Evolutionary conservation across 2,797 vertebrate species (phyloP).

Genomic region (Lemur catta): DNA sequence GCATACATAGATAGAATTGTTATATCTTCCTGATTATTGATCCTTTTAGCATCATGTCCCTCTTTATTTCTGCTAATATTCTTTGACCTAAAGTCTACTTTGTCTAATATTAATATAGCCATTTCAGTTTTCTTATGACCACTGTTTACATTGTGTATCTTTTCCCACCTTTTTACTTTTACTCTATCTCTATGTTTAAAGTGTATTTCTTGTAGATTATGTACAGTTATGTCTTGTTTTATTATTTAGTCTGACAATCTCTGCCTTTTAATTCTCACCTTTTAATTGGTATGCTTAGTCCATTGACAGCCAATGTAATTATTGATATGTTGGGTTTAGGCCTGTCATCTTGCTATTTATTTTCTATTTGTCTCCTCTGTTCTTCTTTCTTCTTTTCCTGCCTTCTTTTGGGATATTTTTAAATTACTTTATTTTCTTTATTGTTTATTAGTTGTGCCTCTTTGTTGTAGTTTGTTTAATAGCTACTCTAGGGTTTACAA

Average conservation of each 20-base stretch:
- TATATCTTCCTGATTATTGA: background rate
- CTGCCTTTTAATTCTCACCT: background rate
- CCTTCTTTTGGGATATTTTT: background rate
- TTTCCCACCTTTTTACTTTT: background rate
- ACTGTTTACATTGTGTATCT: background rate
- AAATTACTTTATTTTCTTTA: background rate
- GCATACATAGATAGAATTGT: background rate
- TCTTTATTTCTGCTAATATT: background rate
- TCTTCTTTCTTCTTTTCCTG: background rate
- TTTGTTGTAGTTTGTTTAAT: background rate
- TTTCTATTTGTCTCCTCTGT: background rate
- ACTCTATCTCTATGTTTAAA: background rate
- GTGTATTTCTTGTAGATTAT: background rate
- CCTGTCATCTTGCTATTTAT: background rate
- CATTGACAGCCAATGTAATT: background rate
- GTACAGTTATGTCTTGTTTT: background rate
- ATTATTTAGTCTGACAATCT: background rate
- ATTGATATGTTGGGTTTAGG: background rate
- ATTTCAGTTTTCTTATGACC: background rate
- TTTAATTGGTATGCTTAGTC: background rate
- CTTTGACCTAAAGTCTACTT: background rate
- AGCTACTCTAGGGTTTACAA: background rate
- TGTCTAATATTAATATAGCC: background rate
- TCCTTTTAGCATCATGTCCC: background rate
- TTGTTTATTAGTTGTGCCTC: background rate